Base-by-base conservation (phyloP, 2,888 invertebrate species). In the Adela reaumurella region DNA sequence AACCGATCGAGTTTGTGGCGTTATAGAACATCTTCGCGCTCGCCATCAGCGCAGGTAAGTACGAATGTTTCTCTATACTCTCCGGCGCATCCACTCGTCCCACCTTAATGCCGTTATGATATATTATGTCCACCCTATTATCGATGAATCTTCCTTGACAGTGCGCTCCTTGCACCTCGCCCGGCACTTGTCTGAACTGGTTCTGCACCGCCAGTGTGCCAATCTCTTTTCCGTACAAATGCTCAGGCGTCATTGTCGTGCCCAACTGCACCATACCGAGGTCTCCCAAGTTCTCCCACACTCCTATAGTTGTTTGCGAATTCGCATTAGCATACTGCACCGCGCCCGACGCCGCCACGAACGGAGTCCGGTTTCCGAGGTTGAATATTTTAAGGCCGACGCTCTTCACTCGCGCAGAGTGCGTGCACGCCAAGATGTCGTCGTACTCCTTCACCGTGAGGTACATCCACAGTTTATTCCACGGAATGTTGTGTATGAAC, bases 251-350 rank as follows among this genome's bases (percentile, higher is more conserved):
- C 11, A 50, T 18, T 3, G 45, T 20, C 14, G 2, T 48, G 14
- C 48, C 48, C 46, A 48, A 19, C 11, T 6, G 2, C 17, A 45
- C 19, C 3, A 43, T 45, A 2, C 45, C 46, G 2, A 50, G 11
- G 4, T 14, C 17, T 46, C 35, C 46, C 35, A 46, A 8, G 18
- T 50, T 35, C 35, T 50, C 50, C 50, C 50, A 50, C 24, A 50
- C 41, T 17, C 50, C 50, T 2, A 50, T 50, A 4, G 50, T 50
- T 19, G 50, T 50, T 24, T 50, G 50, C 5, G 50, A 50, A 48
- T 50, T 48, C 1, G 50, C 47, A 17, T 50, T 50, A 19, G 45
- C 50, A 18, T 44, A 47, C 18, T 45, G 47, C 16, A 47, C 50
- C 1, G 48, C 42, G 20, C 46, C 48, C 11, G 48, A 19, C 11